These are phyloP conservation scores for Callithrix jacchus DNA, from an alignment of 2,113 vertebrate genomes.

Conservation along the genomic window DNA sequence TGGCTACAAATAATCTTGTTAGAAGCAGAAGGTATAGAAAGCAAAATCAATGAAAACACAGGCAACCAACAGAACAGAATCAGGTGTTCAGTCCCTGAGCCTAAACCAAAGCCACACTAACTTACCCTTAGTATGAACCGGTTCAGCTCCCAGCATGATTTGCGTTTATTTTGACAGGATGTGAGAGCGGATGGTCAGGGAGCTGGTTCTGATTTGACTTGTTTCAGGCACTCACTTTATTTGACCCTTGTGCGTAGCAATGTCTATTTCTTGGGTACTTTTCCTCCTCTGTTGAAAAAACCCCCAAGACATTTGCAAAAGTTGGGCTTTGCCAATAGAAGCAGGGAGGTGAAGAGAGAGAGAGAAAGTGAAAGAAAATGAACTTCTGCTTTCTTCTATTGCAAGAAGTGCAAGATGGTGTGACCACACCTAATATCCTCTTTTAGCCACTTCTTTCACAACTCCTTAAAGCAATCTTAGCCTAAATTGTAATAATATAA, in stretches of 20 bases:
- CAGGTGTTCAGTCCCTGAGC: background rate
- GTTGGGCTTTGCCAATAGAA: rapidly evolving
- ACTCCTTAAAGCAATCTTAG: rapidly evolving
- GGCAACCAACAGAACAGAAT: rapidly evolving
- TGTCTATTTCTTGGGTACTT: background rate
- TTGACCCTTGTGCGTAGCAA: background rate
- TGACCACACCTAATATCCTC: background rate
- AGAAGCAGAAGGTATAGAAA: background rate
- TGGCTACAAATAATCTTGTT: background rate
- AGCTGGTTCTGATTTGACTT: background rate
- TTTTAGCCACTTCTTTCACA: background rate
- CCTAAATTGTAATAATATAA: background rate
- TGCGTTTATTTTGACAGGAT: background rate
- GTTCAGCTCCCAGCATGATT: background rate
- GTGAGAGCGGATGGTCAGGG: background rate
- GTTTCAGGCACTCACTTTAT: background rate
- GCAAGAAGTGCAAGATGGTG: background rate
- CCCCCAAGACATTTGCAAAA: background rate
- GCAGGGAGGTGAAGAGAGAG: background rate
- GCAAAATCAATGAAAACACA: background rate
- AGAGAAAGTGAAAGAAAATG: background rate
- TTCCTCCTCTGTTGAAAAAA: background rate
- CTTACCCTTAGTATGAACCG: rapidly evolving
- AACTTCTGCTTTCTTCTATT: background rate
- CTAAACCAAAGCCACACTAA: background rate